These are phyloP conservation scores for Odiellus spinosus DNA, from an alignment of 2,888 invertebrate species.

Conservation along the genomic window DNA sequence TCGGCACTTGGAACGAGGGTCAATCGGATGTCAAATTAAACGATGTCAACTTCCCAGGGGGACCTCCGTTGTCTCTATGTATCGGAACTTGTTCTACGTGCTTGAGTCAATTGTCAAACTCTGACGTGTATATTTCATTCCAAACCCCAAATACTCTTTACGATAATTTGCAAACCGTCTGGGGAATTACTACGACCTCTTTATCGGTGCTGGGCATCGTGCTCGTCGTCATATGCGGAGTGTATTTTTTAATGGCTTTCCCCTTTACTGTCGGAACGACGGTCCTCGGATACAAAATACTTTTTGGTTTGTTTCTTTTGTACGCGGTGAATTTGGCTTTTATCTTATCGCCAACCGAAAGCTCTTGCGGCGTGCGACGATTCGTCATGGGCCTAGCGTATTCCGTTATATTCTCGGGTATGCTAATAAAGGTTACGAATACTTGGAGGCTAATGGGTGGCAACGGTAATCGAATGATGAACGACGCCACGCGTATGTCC, in stretches of 20 bases:
- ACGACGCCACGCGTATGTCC: conserved; percentile 25
- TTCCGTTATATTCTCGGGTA: conserved; percentile 30
- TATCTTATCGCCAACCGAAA: conserved; percentile 28
- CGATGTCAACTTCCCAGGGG: conserved; percentile 12
- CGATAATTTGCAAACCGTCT: conserved; percentile 27
- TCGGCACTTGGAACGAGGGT: conserved; percentile 20
- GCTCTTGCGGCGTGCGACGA: conserved; percentile 31
- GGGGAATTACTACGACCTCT: conserved; percentile 28
- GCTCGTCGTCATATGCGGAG: conserved; percentile 28
- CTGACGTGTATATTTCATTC: neutral
- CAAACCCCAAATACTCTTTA: conserved; percentile 17
- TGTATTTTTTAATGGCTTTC: conserved; percentile 30
- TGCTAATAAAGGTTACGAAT: conserved; percentile 33
- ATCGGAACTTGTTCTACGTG: conserved; percentile 18
- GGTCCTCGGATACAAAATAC: conserved; percentile 32
- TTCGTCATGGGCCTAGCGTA: conserved; percentile 33
- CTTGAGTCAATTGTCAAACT: conserved; percentile 12
- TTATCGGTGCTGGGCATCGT: conserved; percentile 31
- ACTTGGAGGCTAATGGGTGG: conserved; percentile 27
- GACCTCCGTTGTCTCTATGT: conserved; percentile 19
- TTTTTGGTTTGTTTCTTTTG: conserved; percentile 31
- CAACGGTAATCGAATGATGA: conserved; percentile 17
- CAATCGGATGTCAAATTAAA: conserved; percentile 15
- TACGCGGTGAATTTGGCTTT: conserved; percentile 33
- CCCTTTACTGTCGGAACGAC: conserved; percentile 30